phyloP scores from a whole-genome alignment of 2,888 invertebrate genomes.

The Byasa hedistus region DNA sequence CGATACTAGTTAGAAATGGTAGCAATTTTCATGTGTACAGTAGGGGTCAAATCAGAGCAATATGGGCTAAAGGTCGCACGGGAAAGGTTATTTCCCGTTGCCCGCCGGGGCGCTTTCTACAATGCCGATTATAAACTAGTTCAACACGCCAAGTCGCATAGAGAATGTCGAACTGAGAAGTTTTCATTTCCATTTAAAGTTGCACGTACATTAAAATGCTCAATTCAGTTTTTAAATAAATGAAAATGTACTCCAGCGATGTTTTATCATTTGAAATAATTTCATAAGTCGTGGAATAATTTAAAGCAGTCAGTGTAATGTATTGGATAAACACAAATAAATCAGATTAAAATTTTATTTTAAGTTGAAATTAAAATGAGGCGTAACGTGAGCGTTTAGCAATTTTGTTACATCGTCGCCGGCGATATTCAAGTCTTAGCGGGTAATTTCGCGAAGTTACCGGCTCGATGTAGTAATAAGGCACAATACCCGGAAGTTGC shows the following conservation, averaged over 20 bases:
- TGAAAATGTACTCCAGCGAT: conserved; percentile 30
- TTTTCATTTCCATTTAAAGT: conserved; percentile 34
- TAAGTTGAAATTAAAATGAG: conserved; percentile 1
- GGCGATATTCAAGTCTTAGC: neutral
- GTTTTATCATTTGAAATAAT: conserved; percentile 32
- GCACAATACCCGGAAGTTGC: conserved; percentile 34
- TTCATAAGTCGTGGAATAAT: conserved; percentile 4
- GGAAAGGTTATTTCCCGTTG: conserved; percentile 72
- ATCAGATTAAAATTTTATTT: neutral
- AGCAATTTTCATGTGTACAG: conserved; percentile 62
- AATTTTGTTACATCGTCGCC: neutral
- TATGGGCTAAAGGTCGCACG: conserved; percentile 65
- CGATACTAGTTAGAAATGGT: conserved; percentile 65
- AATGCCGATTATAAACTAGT: conserved; percentile 63
- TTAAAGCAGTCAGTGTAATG: conserved; percentile 10
- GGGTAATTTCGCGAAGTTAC: conserved; percentile 17
- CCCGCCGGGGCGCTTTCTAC: conserved; percentile 66
- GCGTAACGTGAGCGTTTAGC: neutral
- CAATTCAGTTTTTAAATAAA: conserved; percentile 11
- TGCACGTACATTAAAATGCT: conserved; percentile 1
- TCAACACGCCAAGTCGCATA: conserved; percentile 48
- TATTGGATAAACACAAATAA: neutral
- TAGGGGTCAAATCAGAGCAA: conserved; percentile 60
- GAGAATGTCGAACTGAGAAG: conserved; percentile 41
- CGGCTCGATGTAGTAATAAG: conserved; percentile 24